Percentiles rank a stretch among this genome's conserved stretches.
Evolutionary conservation across 2,797 vertebrate genomes (phyloP).

Genomic region (Bovichtus variegatus): DNA sequence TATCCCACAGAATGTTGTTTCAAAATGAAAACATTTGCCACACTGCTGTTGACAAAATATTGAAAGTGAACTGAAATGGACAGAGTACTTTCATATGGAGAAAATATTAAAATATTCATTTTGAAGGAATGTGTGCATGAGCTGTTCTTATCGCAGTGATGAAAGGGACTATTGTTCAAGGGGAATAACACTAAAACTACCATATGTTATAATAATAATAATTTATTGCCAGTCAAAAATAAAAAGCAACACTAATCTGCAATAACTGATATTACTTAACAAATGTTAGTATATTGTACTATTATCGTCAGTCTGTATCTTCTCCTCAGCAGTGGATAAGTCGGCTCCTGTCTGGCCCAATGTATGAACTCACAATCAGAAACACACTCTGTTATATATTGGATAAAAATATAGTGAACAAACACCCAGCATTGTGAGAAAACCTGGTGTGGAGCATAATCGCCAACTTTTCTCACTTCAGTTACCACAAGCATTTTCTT

Average conservation of each 20-base stretch:
- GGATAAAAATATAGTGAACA: not conserved
- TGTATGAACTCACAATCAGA: too few species aligned
- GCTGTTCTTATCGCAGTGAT: conserved; percentile 11
- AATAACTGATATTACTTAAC: not conserved
- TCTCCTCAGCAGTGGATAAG: not conserved
- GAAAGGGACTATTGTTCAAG: conserved; percentile 10
- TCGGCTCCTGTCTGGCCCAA: not conserved
- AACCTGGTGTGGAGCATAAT: not conserved
- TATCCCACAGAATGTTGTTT: conserved; percentile 34
- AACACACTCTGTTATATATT: too few species aligned
- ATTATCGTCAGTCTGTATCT: not conserved
- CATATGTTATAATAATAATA: not conserved
- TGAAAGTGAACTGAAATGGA: conserved; percentile 33
- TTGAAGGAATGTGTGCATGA: conserved; percentile 41
- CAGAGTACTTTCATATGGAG: conserved; percentile 23
- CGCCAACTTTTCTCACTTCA: not conserved
- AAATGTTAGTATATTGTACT: not conserved
- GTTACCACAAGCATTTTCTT: not conserved
- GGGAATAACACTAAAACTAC: not conserved
- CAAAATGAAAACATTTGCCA: conserved; percentile 48
- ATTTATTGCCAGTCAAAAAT: not conserved
- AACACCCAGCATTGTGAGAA: too few species aligned
- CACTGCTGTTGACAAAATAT: conserved; percentile 49
- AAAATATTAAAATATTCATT: conserved; percentile 40
- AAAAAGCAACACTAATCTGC: not conserved